These are phyloP conservation scores for Hypsibius dujardini DNA, from an alignment of 1,140 invertebrate species.

Conservation along the genomic window DNA sequence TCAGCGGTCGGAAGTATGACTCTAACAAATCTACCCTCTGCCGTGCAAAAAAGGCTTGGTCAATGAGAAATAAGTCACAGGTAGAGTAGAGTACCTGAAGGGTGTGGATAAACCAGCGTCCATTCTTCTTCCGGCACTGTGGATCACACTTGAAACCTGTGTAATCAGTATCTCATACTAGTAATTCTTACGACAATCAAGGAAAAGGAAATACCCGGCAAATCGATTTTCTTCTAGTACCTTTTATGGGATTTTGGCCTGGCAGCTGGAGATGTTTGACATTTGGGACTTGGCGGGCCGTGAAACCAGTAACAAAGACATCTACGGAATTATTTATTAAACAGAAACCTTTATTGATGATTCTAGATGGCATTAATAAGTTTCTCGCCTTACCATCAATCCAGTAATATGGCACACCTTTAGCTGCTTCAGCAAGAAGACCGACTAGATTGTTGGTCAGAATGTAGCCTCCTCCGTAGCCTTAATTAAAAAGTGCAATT, in stretches of 20 bases:
- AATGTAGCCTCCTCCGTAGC: slow-evolving; percentile 13
- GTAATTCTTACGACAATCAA: neutral
- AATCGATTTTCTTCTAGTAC: neutral
- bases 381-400: neutral
- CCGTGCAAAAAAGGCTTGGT: too few species aligned
- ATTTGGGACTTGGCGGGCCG: neutral
- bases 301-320: neutral
- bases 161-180: neutral
- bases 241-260: slow-evolving; percentile 13
- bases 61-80: too few species aligned
- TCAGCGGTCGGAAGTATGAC: neutral
- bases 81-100: neutral
- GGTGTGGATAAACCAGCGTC: slow-evolving; percentile 10
- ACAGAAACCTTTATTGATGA: too few species aligned
- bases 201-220: neutral
- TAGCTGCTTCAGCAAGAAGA: neutral
- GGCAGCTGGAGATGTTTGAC: slow-evolving; percentile 10
- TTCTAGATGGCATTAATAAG: too few species aligned
- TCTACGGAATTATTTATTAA: neutral
- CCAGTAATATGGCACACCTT: slow-evolving; percentile 8
- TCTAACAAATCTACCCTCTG: neutral
- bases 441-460: neutral
- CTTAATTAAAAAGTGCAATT: too few species aligned
- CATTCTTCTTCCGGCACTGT: neutral
- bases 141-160: too few species aligned